These are phyloP conservation scores for Athalia cordata DNA, from an alignment of 2,888 invertebrate genomes.

Conservation along the genomic window DNA sequence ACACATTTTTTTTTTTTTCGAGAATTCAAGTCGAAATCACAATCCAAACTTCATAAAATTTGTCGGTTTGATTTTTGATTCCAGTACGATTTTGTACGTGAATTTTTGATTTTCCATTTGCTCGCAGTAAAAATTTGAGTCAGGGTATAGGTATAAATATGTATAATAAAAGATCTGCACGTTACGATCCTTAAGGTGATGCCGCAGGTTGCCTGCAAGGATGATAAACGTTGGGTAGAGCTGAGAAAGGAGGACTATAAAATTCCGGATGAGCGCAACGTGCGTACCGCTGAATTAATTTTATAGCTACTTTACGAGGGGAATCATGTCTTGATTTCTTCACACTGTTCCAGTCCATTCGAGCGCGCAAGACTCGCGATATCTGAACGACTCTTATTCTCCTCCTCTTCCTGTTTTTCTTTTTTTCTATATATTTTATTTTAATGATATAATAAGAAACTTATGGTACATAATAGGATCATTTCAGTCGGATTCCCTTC, in stretches of 20 bases:
- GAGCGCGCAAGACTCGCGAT: constrained; percentile 31
- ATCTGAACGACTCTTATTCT: background rate
- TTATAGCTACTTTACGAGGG: constrained; percentile 54
- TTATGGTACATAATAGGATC: background rate
- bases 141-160: background rate
- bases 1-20: too few species aligned
- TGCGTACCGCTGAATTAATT: constrained; percentile 51
- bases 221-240: constrained; percentile 29
- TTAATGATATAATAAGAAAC: background rate
- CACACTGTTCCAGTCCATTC: constrained; percentile 37
- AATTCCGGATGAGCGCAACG: constrained; percentile 52
- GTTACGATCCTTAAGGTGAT: too few species aligned
- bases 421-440: background rate
- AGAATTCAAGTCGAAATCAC: too few species aligned
- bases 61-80: too few species aligned
- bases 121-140: too few species aligned
- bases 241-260: constrained; percentile 49
- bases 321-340: constrained; percentile 50
- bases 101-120: too few species aligned
- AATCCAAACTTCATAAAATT: too few species aligned
- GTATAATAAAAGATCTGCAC: too few species aligned
- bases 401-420: background rate
- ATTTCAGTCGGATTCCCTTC: background rate
- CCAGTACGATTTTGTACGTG: too few species aligned
- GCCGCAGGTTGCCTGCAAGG: background rate